These are phyloP conservation scores for Chamaea fasciata DNA, from an alignment of 2,113 vertebrate species.

Conservation along the genomic window DNA sequence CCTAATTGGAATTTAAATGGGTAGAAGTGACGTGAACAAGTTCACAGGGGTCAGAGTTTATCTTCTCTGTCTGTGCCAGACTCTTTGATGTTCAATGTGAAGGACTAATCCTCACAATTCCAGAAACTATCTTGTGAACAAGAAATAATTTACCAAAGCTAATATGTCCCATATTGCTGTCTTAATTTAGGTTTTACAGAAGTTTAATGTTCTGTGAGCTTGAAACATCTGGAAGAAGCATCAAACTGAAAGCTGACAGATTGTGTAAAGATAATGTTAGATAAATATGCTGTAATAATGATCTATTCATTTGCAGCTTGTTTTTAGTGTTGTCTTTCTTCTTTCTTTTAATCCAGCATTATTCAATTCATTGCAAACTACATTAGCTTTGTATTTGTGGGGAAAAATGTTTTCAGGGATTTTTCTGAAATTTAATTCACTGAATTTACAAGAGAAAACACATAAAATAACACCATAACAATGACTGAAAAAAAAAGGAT, in stretches of 20 bases:
- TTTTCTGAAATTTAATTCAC: background rate
- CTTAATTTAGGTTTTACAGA: background rate
- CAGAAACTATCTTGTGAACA: conserved; percentile 12
- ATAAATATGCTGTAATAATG: background rate
- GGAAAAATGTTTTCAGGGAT: background rate
- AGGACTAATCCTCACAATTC: background rate
- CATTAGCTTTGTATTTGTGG: background rate
- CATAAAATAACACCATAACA: background rate
- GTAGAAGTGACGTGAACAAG: conserved; percentile 17
- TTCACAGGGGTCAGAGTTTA: conserved; percentile 39
- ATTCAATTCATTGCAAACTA: background rate
- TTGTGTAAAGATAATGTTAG: background rate
- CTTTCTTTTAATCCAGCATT: background rate
- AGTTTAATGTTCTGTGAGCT: background rate
- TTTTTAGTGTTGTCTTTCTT: background rate
- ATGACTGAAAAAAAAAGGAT: background rate
- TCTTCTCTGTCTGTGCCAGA: background rate
- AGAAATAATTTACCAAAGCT: conserved; percentile 15
- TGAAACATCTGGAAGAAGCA: background rate
- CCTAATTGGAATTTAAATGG: conserved; percentile 59
- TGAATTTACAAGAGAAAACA: background rate
- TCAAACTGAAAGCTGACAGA: background rate
- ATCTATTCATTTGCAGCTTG: background rate
- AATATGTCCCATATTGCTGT: background rate
- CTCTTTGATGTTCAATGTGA: conserved; percentile 6